Conservation (phyloP, 2,113 vertebrate genomes). For the Bostrychus sinensis region DNA sequence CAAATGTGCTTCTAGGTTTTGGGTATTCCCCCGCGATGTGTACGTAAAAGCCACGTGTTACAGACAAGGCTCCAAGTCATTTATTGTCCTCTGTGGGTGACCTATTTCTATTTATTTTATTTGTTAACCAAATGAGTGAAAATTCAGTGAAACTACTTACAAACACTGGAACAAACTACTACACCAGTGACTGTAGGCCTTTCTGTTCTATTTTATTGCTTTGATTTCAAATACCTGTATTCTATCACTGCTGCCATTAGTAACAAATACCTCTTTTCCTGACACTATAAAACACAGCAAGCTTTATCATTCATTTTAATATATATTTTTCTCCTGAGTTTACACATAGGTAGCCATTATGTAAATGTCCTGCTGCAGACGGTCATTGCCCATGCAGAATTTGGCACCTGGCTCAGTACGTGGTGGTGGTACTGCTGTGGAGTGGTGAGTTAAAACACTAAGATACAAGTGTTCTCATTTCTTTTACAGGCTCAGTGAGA, state of each 20-base stretch:
- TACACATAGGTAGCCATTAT: not conserved
- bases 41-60: too few species aligned
- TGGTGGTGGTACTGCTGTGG: not conserved
- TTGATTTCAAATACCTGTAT: too few species aligned
- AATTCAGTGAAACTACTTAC: too few species aligned
- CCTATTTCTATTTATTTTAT: too few species aligned
- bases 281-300: not conserved
- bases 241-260: not conserved
- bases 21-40: too few species aligned
- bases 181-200: not conserved
- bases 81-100: too few species aligned
- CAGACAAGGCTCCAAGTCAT: too few species aligned
- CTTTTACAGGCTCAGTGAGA: conserved; percentile 2
- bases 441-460: not conserved
- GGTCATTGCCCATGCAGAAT: not conserved
- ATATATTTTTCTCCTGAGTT: not conserved
- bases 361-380: not conserved
- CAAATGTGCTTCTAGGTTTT: too few species aligned
- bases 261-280: not conserved
- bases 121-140: too few species aligned
- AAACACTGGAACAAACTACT: too few species aligned
- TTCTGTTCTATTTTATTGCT: not conserved
- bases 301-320: too few species aligned
- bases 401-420: not conserved
- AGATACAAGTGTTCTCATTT: conserved; percentile 5